phyloP scores from a whole-genome alignment of 2,797 vertebrate species.

The Cirrhinus mrigala region DNA sequence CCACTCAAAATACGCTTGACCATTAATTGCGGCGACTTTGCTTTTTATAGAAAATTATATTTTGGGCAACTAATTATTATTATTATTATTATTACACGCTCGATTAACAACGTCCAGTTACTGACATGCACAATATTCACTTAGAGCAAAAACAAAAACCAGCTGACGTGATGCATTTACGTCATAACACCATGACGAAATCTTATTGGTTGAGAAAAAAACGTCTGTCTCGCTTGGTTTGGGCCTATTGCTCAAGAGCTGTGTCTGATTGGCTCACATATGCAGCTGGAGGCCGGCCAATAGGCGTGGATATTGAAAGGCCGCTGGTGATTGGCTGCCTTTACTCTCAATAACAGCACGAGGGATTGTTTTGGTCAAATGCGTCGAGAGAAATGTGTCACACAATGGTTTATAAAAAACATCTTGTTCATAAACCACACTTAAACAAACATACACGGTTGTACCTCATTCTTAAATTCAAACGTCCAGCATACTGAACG shows the following conservation, averaged over 20 bases:
- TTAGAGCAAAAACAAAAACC: slow-evolving; percentile 17
- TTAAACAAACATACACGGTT: neutral
- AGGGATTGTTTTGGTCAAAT: slow-evolving; percentile 27
- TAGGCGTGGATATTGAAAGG: neutral
- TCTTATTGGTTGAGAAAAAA: neutral
- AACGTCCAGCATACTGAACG: neutral
- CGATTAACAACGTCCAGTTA: neutral
- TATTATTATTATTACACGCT: neutral
- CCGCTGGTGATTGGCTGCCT: slow-evolving; percentile 15
- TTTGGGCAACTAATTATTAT: no score
- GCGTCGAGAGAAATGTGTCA: neutral
- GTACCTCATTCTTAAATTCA: neutral
- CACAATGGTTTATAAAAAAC: no score
- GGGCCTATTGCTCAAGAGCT: neutral
- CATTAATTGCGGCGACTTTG: neutral
- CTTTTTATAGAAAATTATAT: neutral
- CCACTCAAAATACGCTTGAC: neutral
- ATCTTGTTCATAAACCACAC: neutral
- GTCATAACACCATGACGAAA: neutral
- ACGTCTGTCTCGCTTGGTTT: neutral
- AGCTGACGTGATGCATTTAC: neutral
- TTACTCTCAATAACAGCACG: slow-evolving; percentile 18
- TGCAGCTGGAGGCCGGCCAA: no score
- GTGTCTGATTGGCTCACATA: neutral
- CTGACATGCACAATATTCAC: neutral